These are phyloP conservation scores for Drosophila lowei DNA, from an alignment of 1,140 invertebrate species.

Conservation along the genomic window DNA sequence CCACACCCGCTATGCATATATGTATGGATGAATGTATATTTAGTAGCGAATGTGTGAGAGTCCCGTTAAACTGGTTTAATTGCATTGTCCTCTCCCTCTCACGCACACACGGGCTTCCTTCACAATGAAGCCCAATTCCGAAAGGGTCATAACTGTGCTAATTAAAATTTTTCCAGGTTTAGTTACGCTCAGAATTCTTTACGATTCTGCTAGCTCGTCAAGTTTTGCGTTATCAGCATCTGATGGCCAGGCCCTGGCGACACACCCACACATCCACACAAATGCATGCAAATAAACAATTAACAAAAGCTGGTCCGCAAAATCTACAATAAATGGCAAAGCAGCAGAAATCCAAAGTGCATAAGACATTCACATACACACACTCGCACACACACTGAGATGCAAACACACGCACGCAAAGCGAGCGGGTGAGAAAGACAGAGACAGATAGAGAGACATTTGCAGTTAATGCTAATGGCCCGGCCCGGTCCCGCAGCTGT, in stretches of 20 bases:
- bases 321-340: slow-evolving; percentile 25
- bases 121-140: neutral
- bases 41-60: slow-evolving; percentile 8
- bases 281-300: slow-evolving; percentile 25
- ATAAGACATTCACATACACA: slow-evolving; percentile 17
- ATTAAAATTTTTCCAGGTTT: slow-evolving; percentile 18
- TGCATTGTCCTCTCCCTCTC: slow-evolving; percentile 54
- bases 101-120: slow-evolving; percentile 4
- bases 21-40: slow-evolving; percentile 1
- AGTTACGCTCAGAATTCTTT: slow-evolving; percentile 19
- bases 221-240: slow-evolving; percentile 41
- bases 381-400: slow-evolving; percentile 2
- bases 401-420: slow-evolving; percentile 1
- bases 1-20: slow-evolving; percentile 23
- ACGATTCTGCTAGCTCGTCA: slow-evolving; percentile 19
- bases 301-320: slow-evolving; percentile 24
- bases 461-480: slow-evolving; percentile 36
- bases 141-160: slow-evolving; percentile 12
- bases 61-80: slow-evolving; percentile 78
- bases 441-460: neutral
- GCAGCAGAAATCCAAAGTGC: slow-evolving; percentile 45
- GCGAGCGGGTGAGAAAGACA: neutral
- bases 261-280: neutral
- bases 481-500: slow-evolving; percentile 13
- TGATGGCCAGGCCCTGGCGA: neutral